Percentiles rank a stretch among this genome's conserved stretches.
Evolutionary conservation across 2,888 invertebrate genomes (phyloP).

Genomic region (Pegoplata infirma): DNA sequence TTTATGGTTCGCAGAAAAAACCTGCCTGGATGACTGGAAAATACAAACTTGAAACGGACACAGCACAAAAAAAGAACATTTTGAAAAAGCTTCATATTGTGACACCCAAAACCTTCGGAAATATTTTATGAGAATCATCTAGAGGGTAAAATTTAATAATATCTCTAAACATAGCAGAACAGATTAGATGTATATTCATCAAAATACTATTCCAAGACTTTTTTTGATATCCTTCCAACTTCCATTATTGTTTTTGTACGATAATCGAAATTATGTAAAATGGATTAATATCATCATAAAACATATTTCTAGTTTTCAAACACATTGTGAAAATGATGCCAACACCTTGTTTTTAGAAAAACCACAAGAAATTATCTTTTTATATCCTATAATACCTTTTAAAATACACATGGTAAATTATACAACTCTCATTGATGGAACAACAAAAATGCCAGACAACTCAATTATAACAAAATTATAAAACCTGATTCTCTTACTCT

Average conservation of each 20-base stretch:
- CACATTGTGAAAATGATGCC: constrained; percentile 13
- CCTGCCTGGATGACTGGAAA: no score
- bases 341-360: constrained; percentile 19
- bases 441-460: constrained; percentile 14
- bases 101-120: no score
- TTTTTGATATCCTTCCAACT: no score
- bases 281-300: neutral
- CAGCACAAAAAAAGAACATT: no score
- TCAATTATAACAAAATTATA: constrained; percentile 19
- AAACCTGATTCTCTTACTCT: constrained; percentile 4
- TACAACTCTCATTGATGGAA: constrained; percentile 1
- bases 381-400: constrained; percentile 30
- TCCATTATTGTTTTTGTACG: neutral
- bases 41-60: no score
- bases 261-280: neutral
- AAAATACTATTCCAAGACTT: no score
- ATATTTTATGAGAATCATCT: no score
- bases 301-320: neutral
- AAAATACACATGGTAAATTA: constrained; percentile 4
- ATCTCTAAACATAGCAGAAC: no score
- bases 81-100: no score
- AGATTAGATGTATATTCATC: no score
- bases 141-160: no score
- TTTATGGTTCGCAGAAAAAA: no score
- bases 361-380: constrained; percentile 41